Conservation (phyloP, 2,888 invertebrate genomes). For the Allygus modestus region DNA sequence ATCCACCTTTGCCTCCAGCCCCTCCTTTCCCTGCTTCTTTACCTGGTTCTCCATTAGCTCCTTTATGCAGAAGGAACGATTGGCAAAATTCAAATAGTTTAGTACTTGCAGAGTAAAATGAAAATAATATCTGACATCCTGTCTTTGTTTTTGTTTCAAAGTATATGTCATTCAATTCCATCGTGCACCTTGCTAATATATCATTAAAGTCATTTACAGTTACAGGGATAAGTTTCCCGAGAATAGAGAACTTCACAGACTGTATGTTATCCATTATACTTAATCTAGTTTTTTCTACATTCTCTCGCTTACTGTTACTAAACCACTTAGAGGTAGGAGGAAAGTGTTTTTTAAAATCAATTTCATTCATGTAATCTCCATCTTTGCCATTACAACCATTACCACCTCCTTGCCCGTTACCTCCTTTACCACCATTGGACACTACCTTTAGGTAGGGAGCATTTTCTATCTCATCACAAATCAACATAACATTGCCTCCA, state of each 20-base stretch:
- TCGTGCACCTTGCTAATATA: not conserved
- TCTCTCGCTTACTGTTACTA: not conserved
- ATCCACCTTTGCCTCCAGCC: not conserved
- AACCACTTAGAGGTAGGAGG: not conserved
- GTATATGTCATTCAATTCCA: not conserved
- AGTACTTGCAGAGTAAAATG: not conserved
- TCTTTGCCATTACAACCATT: not conserved
- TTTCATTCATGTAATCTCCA: not conserved
- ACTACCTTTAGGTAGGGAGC: not conserved
- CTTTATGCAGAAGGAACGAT: not conserved
- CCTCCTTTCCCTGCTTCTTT: not conserved
- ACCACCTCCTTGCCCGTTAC: not conserved
- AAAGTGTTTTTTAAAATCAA: constrained; percentile 9
- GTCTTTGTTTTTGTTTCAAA: constrained; percentile 11
- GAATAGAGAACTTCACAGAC: not conserved
- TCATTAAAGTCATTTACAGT: not conserved
- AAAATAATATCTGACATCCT: constrained; percentile 1
- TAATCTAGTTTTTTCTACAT: not conserved
- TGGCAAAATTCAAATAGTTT: not conserved
- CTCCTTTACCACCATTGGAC: constrained; percentile 11
- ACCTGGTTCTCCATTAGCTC: constrained; percentile 13
- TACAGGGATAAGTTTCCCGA: not conserved
- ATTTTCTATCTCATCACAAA: constrained; percentile 19
- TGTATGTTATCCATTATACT: not conserved
- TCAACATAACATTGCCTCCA: not conserved